phyloP scores from a whole-genome alignment of 2,113 vertebrate species.

The Leucoraja erinaceus region DNA sequence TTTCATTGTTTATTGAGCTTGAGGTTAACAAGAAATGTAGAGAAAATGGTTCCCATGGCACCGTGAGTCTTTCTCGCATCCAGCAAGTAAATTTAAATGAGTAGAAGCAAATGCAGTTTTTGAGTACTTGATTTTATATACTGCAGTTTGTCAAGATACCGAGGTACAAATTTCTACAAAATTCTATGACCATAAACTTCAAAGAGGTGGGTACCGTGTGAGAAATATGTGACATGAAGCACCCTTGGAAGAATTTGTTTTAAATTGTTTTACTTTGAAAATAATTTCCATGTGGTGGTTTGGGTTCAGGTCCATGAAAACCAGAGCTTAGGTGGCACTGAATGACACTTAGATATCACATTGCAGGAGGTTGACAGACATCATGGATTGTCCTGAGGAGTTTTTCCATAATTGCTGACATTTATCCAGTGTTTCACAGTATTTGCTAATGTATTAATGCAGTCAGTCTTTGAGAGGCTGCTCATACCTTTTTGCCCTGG shows the following conservation, averaged over 20 bases:
- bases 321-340: constrained; percentile 70
- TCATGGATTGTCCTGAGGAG: constrained; percentile 92
- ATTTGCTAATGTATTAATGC: constrained; percentile 99
- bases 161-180: not conserved
- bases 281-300: constrained; percentile 35
- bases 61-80: constrained; percentile 1
- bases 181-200: not conserved
- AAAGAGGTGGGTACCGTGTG: not conserved
- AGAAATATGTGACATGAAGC: not conserved
- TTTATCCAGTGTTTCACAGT: constrained; percentile 99
- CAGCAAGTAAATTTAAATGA: constrained; percentile 32
- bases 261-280: constrained; percentile 18
- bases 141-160: not conserved
- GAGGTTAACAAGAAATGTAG: constrained; percentile 81
- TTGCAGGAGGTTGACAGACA: constrained; percentile 86
- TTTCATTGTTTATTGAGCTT: constrained; percentile 56
- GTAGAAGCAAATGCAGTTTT: constrained; percentile 15
- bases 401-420: constrained; percentile 99
- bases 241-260: not conserved
- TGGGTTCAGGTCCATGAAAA: constrained; percentile 70
- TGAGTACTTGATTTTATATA: constrained; percentile 24
- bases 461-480: constrained; percentile 84
- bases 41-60: constrained; percentile 49
- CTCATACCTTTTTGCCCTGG: constrained; percentile 78
- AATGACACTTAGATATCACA: constrained; percentile 78